Conservation (phyloP, 2,113 vertebrate species). For the Clupea harengus region DNA sequence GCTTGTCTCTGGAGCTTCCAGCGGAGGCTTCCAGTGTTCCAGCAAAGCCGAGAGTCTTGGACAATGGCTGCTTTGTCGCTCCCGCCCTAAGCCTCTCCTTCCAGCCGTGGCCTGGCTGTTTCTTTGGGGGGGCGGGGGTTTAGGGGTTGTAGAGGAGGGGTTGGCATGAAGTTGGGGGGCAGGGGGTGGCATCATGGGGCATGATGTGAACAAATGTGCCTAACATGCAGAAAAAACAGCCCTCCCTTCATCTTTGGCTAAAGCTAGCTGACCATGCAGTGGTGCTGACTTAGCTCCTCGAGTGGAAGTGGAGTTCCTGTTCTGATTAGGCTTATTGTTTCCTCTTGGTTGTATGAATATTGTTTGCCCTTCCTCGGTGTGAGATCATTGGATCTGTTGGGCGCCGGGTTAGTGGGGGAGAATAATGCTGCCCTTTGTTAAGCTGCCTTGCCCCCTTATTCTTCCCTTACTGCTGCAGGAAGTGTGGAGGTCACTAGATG, state of each 20-base stretch:
- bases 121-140: neutral
- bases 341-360: constrained; percentile 44
- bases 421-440: constrained; percentile 51
- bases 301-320: constrained; percentile 39
- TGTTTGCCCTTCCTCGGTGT: constrained; percentile 46
- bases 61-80: neutral
- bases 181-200: neutral
- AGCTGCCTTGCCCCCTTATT: constrained; percentile 42
- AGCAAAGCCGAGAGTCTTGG: neutral
- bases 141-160: neutral
- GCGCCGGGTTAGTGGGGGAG: constrained; percentile 29
- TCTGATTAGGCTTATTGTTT: constrained; percentile 55
- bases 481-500: constrained; percentile 20
- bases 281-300: no score
- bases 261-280: neutral
- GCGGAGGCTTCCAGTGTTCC: neutral
- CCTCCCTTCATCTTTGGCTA: no score
- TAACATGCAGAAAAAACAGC: neutral
- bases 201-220: no score
- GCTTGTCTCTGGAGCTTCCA: neutral
- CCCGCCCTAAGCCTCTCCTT: constrained; percentile 28
- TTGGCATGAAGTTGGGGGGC: neutral
- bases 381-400: constrained; percentile 44
- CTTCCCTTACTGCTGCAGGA: constrained; percentile 35
- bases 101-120: neutral